A percentile compares a stretch with the other conserved stretches of the same genome.
phyloP scores from a whole-genome alignment of 2,113 vertebrate genomes.

The Oceanodroma tethys region DNA sequence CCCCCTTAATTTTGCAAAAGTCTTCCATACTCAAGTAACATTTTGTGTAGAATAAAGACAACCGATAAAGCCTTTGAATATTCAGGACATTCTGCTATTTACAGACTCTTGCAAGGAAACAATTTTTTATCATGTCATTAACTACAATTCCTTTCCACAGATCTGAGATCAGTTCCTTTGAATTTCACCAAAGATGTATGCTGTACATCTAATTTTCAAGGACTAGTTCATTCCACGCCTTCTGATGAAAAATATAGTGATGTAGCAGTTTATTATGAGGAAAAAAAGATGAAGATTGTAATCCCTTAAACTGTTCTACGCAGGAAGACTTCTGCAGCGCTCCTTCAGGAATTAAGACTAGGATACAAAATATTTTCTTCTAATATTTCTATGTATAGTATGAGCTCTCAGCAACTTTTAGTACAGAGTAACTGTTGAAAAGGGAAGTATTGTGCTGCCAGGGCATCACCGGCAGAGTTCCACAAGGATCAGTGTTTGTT shows the following conservation, averaged over 20 bases:
- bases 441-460: not conserved
- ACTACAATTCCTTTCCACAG: not conserved
- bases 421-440: not conserved
- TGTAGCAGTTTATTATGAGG: not conserved
- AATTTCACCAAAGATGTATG: not conserved
- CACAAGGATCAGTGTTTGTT: not conserved
- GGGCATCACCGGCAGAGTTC: not conserved
- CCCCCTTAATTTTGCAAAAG: not conserved
- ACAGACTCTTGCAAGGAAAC: not conserved
- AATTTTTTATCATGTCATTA: not conserved
- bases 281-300: not conserved
- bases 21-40: not conserved
- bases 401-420: not conserved
- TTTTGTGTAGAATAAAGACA: conserved; percentile 21
- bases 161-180: not conserved
- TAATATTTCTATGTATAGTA: not conserved
- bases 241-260: not conserved
- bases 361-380: not conserved
- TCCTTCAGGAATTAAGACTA: not conserved
- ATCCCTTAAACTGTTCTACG: not conserved
- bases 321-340: not conserved
- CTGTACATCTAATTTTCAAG: not conserved
- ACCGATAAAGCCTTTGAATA: conserved; percentile 40
- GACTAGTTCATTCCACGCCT: not conserved
- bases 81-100: conserved; percentile 56